Evolutionary conservation across 2,888 invertebrate genomes (phyloP).

Genomic region (Adineta ricciae): DNA sequence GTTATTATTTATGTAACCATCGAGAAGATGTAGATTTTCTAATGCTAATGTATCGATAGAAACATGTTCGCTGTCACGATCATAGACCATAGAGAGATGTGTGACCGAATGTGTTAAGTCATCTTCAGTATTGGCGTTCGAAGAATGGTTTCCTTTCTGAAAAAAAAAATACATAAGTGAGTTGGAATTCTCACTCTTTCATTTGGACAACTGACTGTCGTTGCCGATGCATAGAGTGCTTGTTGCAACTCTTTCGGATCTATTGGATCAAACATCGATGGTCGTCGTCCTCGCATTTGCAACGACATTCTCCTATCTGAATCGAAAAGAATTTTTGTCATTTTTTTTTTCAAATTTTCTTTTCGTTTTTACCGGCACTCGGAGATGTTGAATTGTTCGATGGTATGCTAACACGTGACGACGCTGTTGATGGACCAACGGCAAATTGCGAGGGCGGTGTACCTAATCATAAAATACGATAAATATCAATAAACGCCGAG

Average conservation of each 20-base stretch:
- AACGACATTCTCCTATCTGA: background rate
- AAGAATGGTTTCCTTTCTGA: background rate
- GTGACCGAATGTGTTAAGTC: background rate
- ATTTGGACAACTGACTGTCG: too few relatives aligned
- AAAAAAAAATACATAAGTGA: background rate
- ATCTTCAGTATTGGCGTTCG: background rate
- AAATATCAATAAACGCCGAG: background rate
- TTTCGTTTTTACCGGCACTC: background rate
- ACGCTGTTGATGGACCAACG: background rate
- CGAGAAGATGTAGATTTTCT: background rate
- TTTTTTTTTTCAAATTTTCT: background rate
- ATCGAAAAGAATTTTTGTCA: background rate
- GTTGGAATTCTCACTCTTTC: too few relatives aligned
- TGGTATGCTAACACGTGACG: background rate
- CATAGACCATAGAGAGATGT: background rate
- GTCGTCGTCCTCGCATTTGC: conserved; percentile 22
- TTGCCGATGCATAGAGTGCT: conserved; percentile 25
- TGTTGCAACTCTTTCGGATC: conserved; percentile 32
- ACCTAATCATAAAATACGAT: background rate
- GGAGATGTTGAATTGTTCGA: conserved; percentile 1
- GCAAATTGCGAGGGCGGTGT: background rate
- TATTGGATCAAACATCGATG: conserved; percentile 34
- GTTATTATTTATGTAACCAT: background rate
- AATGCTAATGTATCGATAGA: background rate
- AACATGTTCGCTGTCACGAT: conserved; percentile 9